Evolutionary conservation across 2,888 invertebrate genomes (phyloP).

Genomic region (Hemaris fuciformis): DNA sequence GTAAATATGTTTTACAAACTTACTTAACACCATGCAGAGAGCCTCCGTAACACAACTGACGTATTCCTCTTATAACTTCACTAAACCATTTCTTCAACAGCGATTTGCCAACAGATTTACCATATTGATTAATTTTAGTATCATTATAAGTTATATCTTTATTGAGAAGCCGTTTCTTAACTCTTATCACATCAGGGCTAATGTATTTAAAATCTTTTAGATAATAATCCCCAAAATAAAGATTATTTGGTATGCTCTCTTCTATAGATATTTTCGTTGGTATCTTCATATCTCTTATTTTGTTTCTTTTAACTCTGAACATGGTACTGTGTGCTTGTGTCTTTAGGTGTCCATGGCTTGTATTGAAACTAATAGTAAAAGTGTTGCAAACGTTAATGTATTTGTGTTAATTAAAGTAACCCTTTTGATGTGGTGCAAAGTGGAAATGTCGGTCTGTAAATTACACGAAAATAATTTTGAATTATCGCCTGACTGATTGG

Average conservation of each 20-base stretch:
- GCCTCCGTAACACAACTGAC: slow-evolving; percentile 70
- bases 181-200: slow-evolving; percentile 46
- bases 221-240: slow-evolving; percentile 61
- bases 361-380: not conserved
- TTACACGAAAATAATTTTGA: no score
- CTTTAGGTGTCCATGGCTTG: not conserved
- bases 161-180: slow-evolving; percentile 17
- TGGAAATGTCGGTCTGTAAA: not conserved
- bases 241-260: slow-evolving; percentile 29
- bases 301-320: slow-evolving; percentile 32
- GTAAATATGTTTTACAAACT: slow-evolving; percentile 34
- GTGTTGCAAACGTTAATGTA: not conserved
- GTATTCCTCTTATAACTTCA: slow-evolving; percentile 61
- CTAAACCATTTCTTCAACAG: slow-evolving; percentile 51
- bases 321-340: slow-evolving; percentile 21
- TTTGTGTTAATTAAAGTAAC: slow-evolving; percentile 1
- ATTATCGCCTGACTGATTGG: no score
- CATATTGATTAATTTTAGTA: slow-evolving; percentile 21
- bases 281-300: slow-evolving; percentile 27
- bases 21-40: slow-evolving; percentile 75
- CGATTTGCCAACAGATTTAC: slow-evolving; percentile 26
- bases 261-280: slow-evolving; percentile 30
- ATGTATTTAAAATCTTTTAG: slow-evolving; percentile 67
- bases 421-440: not conserved
- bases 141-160: not conserved